Evolutionary conservation across 1,140 invertebrate genomes (phyloP), one percentile per base, ranked within the genome.

Genomic region (Cephus cinctus): DNA sequence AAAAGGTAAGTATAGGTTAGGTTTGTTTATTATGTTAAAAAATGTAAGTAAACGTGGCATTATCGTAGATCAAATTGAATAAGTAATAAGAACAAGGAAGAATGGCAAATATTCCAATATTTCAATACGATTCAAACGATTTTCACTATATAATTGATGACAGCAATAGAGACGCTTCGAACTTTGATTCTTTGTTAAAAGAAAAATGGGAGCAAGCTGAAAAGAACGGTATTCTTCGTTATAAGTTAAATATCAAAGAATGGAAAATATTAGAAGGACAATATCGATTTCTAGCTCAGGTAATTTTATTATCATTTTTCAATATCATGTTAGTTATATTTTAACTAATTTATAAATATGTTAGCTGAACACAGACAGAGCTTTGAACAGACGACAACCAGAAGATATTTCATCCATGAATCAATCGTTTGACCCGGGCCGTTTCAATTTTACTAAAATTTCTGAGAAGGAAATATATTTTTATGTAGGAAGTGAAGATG

Each of bases 381-480:
- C 70, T 14, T 54, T 47, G 1, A 81, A 83, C 39, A 71, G 85
- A 60, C 76, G 87, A 52, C 67, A 61, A 49, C 84, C 86, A n/a
- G 77, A 86, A 57, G 45, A 71, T 27, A 81, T 88, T 31, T 49
- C 60, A 6, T 78, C 73, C 54, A 73, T 86, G 31, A 67, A 64
- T 14, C 79, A 86, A 61, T 75, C 79, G 16, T 88, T 88, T 68
- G 73, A 86, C 67, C 47, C 70, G 2, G 57, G 73, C 23, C 63
- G 72, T 43, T 89, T 89, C 61, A 86, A 89, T 72, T 89, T 89
- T 55, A 86, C 77, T 2, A 83, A 85, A 73, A 71, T 85, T 41
- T 62, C 73, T 14, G 16, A 68, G 12, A 56, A 78, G 52, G 87
- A 89, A 73, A 74, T 84, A 40, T 58, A 86, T 27, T 78, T 82